Conservation (phyloP, 2,888 invertebrate genomes). For the Lampropteryx suffumata region DNA sequence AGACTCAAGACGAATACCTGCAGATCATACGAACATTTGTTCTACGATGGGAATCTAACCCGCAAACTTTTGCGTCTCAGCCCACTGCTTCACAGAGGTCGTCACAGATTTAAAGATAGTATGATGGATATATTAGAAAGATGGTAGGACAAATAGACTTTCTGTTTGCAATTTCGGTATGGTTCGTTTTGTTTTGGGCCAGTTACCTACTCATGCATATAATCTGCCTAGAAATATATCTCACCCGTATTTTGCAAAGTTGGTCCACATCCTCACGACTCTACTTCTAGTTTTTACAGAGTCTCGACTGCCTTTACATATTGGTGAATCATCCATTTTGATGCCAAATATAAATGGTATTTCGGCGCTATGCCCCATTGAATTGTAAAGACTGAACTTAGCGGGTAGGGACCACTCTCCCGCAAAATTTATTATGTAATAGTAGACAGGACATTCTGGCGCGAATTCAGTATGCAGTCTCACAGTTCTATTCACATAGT, state of each 20-base stretch:
- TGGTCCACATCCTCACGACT: conserved; percentile 75
- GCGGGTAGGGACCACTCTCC: conserved; percentile 66
- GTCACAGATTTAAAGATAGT: too few species aligned
- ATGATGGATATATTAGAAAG: too few species aligned
- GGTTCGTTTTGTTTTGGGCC: too few species aligned
- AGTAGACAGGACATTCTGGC: conserved; percentile 62
- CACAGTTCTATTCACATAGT: conserved; percentile 67
- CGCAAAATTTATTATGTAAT: conserved; percentile 64
- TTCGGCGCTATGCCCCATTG: conserved; percentile 66
- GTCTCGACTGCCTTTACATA: conserved; percentile 63
- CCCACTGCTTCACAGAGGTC: too few species aligned
- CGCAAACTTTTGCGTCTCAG: too few species aligned
- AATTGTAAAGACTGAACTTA: conserved; percentile 51
- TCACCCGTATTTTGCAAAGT: conserved; percentile 78
- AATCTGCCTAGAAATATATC: too few species aligned
- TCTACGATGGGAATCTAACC: too few species aligned
- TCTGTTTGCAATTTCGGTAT: too few species aligned
- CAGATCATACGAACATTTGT: too few species aligned
- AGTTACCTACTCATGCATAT: too few species aligned
- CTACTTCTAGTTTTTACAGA: conserved; percentile 60
- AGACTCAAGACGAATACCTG: too few species aligned
- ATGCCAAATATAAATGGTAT: conserved; percentile 66
- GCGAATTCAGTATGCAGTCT: conserved; percentile 59
- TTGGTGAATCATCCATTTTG: conserved; percentile 41
- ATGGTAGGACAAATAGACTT: too few species aligned